Evolutionary conservation across 1,140 invertebrate species (phyloP), one percentile per base, ranked within the genome.

Genomic region (Philopotamus ludificatus): DNA sequence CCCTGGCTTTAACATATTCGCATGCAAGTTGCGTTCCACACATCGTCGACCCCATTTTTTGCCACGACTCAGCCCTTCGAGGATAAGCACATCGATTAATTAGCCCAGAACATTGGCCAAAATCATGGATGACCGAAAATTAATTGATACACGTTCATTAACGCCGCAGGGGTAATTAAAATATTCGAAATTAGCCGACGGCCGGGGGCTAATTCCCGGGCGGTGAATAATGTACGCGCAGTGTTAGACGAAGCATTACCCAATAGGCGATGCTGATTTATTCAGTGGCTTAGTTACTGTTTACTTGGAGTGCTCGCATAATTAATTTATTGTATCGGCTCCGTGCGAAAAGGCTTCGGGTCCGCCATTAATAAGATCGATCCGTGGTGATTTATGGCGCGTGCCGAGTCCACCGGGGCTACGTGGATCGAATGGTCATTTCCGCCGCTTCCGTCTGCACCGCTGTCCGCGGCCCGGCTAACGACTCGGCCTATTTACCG

Each of bases 191-290:
- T 50, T 50, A 50, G 15, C 20, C 25, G 25, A 15, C 8, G 51
- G 23, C 8, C n/a, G n/a, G 25, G 21, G 26, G 25, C 26, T 39
- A 34, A 55, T 34, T 55, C 39, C 51, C 22, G 16, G 25, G 16
- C 22, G 16, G 39, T 55, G 28, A 55, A 55, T 55, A 55, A 55
- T 55, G 51, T 25, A 34, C 51, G 25, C 12, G 4, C 4, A 34
- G 12, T 34, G 28, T 25, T 55, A 55, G 51, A 55, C 26, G 51
- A 39, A 25, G 28, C 50, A 23, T 26, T 23, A 4, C 2, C 51
- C 39, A 55, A 55, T 55, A 55, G 51, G 15, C 25, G 20, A 39
- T 55, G 28, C 51, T 55, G 51, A 55, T 55, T 55, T 55, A 55
- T 55, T 55, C 51, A 55, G 10, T 16, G 51, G 23, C 28, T 18